A percentile compares a stretch with the other conserved stretches of the same genome.
phyloP scores from a whole-genome alignment of 2,113 vertebrate species.

The Chascanopsetta lugubris region DNA sequence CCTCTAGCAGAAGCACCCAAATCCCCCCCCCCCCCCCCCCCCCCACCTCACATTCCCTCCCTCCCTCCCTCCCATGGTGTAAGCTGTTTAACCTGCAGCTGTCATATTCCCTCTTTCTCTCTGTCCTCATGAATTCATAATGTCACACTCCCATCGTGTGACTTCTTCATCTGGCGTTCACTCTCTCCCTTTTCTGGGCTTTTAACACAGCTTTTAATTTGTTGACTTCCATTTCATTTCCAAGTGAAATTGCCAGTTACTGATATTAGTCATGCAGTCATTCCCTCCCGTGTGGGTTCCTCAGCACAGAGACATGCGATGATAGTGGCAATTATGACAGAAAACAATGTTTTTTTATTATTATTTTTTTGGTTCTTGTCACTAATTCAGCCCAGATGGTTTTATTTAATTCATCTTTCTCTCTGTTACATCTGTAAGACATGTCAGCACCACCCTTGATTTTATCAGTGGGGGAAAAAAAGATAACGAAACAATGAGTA shows the following conservation, averaged over 20 bases:
- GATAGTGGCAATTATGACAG: no score
- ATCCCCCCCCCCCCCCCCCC: no score
- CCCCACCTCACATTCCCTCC: no score
- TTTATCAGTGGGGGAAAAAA: neutral
- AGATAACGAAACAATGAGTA: neutral
- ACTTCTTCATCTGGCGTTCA: conserved; percentile 11
- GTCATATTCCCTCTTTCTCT: conserved; percentile 13
- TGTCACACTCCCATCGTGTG: conserved; percentile 5
- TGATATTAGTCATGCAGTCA: neutral
- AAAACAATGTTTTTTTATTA: no score
- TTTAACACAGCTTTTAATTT: neutral
- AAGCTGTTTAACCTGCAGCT: conserved; percentile 71
- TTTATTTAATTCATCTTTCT: no score
- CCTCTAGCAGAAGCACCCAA: conserved; percentile 56
- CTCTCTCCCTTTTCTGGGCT: conserved; percentile 14
- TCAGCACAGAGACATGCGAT: no score
- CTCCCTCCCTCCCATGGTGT: conserved; percentile 32
- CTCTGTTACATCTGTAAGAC: neutral
- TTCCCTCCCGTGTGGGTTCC: no score
- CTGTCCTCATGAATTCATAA: conserved; percentile 16
- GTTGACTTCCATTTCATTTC: no score
- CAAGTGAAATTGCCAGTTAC: neutral
- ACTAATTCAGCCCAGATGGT: no score
- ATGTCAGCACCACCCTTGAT: neutral
- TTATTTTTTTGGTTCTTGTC: no score